phyloP scores from a whole-genome alignment of 2,888 invertebrate species.

The Apocheima hispidaria region DNA sequence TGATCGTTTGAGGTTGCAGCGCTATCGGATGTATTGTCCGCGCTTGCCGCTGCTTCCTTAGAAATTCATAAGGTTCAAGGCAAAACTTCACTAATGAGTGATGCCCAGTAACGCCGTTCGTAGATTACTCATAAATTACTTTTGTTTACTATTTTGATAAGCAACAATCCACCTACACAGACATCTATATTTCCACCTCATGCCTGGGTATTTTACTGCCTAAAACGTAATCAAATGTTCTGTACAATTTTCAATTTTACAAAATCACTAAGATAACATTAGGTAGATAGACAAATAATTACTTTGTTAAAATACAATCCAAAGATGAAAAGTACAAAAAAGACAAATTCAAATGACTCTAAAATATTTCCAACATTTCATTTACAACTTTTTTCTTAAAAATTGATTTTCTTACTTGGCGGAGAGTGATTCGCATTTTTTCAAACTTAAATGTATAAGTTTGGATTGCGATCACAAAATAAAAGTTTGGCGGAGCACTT shows the following conservation, averaged over 20 bases:
- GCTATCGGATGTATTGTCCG: conserved; percentile 73
- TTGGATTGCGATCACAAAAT: conserved; percentile 76
- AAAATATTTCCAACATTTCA: conserved; percentile 65
- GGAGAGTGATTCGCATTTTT: conserved; percentile 77
- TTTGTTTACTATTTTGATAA: no score
- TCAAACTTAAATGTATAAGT: conserved; percentile 81
- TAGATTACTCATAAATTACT: background rate
- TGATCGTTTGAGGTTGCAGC: conserved; percentile 78
- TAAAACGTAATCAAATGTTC: no score
- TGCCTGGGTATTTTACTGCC: no score
- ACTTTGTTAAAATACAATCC: background rate
- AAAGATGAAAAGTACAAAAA: conserved; percentile 1
- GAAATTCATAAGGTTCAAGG: conserved; percentile 34
- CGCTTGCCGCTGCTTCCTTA: conserved; percentile 47
- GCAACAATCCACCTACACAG: no score
- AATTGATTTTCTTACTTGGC: conserved; percentile 77
- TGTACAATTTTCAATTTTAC: background rate
- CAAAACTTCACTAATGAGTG: conserved; percentile 14
- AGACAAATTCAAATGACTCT: conserved; percentile 53
- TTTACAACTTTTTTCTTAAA: conserved; percentile 73
- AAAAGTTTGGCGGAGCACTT: conserved; percentile 75
- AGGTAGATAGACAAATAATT: background rate
- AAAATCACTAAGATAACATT: background rate
- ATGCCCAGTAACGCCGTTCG: background rate
- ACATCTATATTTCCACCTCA: no score